phyloP scores from a whole-genome alignment of 2,888 invertebrate genomes.

The Ctena decussata region DNA sequence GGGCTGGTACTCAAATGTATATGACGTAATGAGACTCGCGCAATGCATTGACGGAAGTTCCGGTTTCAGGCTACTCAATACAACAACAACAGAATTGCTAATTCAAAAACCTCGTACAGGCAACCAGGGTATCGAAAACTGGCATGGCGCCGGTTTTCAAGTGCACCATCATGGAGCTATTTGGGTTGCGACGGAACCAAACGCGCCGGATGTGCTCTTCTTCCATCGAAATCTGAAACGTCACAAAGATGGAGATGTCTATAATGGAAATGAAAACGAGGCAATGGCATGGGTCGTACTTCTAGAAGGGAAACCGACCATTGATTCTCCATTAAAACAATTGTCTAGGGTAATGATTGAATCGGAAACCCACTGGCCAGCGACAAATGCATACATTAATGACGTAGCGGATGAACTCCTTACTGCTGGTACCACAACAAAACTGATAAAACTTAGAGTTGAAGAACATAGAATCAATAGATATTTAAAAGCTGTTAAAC shows the following conservation, averaged over 20 bases:
- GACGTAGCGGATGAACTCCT: constrained; percentile 79
- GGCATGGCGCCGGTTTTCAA: constrained; percentile 77
- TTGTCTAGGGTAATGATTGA: constrained; percentile 71
- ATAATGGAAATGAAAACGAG: constrained; percentile 44
- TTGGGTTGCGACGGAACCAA: constrained; percentile 79
- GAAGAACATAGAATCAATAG: constrained; percentile 81
- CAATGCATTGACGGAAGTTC: constrained; percentile 74
- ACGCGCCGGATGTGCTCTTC: constrained; percentile 77
- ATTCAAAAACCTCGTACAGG: constrained; percentile 51
- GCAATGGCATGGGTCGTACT: constrained; percentile 74
- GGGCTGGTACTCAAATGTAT: constrained; percentile 83
- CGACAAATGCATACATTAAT: constrained; percentile 65
- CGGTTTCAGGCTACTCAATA: constrained; percentile 70
- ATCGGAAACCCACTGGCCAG: constrained; percentile 63
- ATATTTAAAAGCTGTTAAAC: constrained; percentile 77
- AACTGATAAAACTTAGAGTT: constrained; percentile 73
- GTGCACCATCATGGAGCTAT: constrained; percentile 74
- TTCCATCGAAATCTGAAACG: constrained; percentile 69
- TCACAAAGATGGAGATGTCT: constrained; percentile 21
- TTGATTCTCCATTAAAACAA: constrained; percentile 70
- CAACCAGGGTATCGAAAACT: constrained; percentile 61
- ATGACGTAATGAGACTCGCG: constrained; percentile 80
- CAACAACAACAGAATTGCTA: constrained; percentile 69
- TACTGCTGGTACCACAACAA: constrained; percentile 52
- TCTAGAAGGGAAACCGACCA: constrained; percentile 72